phyloP scores from a whole-genome alignment of 2,797 vertebrate species.

The Myiotriccus ornatus region DNA sequence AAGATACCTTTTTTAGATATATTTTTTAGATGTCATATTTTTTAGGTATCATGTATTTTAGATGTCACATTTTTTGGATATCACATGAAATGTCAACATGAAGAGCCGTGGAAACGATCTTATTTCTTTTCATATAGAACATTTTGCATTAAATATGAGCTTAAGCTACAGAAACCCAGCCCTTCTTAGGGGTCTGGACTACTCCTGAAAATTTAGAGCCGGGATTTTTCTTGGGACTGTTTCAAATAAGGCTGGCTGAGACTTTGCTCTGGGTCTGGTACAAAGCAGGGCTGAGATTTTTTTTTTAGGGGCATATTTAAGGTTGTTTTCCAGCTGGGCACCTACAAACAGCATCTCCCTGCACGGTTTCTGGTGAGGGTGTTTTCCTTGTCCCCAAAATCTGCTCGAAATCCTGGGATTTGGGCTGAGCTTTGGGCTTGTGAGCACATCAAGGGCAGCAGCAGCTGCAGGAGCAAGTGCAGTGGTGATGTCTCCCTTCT shows the following conservation, averaged over 20 bases:
- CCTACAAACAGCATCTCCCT: background rate
- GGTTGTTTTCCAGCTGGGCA: background rate
- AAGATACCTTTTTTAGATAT: too few relatives aligned
- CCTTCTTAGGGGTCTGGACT: background rate
- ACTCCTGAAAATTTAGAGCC: background rate
- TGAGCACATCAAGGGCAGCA: background rate
- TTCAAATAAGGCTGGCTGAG: background rate
- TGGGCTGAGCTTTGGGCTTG: background rate
- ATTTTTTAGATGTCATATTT: too few relatives aligned
- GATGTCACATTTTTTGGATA: too few relatives aligned
- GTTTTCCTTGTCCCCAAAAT: background rate
- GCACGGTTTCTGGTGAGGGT: fast-evolving
- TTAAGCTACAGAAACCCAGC: background rate
- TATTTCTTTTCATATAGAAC: background rate
- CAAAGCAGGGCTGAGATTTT: background rate
- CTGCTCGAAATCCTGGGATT: background rate
- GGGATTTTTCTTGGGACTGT: fast-evolving
- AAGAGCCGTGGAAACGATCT: fast-evolving
- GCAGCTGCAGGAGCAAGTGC: background rate
- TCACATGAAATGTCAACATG: fast-evolving
- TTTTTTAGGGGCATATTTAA: background rate
- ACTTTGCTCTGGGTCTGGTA: fast-evolving
- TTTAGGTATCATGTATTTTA: too few relatives aligned
- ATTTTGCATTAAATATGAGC: fast-evolving
- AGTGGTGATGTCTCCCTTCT: background rate